These are phyloP conservation scores for Drosophila funebris DNA, from an alignment of 1,140 invertebrate genomes.

Conservation along the genomic window DNA sequence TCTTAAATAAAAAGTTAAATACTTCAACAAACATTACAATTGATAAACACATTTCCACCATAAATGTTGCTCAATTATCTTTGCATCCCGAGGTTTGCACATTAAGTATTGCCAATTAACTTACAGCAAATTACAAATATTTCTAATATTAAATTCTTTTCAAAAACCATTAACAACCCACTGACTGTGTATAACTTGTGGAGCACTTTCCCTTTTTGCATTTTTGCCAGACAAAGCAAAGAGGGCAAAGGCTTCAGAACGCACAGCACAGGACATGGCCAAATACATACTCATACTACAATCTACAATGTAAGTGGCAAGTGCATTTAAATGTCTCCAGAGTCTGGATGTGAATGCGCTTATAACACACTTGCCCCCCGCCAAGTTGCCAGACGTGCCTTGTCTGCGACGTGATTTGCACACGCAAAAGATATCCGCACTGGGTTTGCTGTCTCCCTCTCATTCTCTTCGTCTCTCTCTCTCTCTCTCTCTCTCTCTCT, in stretches of 20 bases:
- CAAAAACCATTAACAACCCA: neutral
- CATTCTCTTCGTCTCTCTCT: neutral
- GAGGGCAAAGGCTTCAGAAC: slow-evolving; percentile 9
- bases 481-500: neutral
- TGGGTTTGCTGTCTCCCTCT: slow-evolving; percentile 7
- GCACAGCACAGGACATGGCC: slow-evolving; percentile 39
- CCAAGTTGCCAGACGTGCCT: slow-evolving; percentile 45
- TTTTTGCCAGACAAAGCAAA: slow-evolving; percentile 27
- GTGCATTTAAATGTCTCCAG: slow-evolving; percentile 27
- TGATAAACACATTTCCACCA: no score
- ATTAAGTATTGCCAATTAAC: no score
- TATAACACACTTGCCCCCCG: neutral
- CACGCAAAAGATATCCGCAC: slow-evolving; percentile 63
- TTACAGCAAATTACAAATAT: no score
- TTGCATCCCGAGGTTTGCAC: no score
- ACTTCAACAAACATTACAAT: no score
- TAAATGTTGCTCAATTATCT: no score
- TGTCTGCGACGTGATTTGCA: slow-evolving; percentile 74
- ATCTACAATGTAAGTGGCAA: neutral
- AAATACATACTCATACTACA: neutral
- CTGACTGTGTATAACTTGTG: neutral
- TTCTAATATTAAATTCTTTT: no score
- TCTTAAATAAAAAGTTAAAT: no score
- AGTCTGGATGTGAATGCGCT: slow-evolving; percentile 25
- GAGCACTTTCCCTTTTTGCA: slow-evolving; percentile 60